A percentile compares a stretch with the other conserved stretches of the same genome.
Conservation (phyloP, 2,888 invertebrate species). For the Leptopilina syphax region DNA sequence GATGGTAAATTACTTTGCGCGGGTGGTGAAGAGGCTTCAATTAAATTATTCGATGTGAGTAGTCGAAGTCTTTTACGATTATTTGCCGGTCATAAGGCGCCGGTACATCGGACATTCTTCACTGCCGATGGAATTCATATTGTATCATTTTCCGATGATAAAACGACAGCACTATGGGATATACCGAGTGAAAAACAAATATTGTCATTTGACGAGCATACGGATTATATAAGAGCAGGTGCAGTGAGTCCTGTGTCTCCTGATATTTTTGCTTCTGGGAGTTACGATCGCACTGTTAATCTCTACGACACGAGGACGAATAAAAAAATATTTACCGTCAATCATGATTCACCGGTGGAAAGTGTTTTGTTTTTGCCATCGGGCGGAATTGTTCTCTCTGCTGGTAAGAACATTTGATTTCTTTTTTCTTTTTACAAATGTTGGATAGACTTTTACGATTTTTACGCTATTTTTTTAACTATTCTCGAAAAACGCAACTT, state of each 20-base stretch:
- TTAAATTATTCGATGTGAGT: constrained; percentile 92
- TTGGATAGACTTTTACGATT: no score
- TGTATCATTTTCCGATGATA: constrained; percentile 94
- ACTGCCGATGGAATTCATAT: constrained; percentile 87
- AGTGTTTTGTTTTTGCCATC: constrained; percentile 91
- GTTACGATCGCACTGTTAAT: constrained; percentile 92
- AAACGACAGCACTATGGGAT: constrained; percentile 92
- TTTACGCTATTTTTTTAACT: background rate
- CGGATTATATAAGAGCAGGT: constrained; percentile 91
- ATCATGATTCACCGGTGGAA: constrained; percentile 95
- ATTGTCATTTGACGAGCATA: constrained; percentile 83
- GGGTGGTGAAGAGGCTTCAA: constrained; percentile 92
- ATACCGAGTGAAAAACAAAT: constrained; percentile 89
- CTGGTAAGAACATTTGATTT: constrained; percentile 78
- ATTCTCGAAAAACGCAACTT: no score
- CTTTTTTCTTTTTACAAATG: no score
- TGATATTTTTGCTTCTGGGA: constrained; percentile 89
- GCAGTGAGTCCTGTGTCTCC: constrained; percentile 86
- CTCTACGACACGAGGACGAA: constrained; percentile 91
- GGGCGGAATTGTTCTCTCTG: constrained; percentile 93
- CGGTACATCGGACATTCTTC: constrained; percentile 91
- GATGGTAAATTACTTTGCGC: constrained; percentile 91
- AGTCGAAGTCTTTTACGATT: constrained; percentile 89
- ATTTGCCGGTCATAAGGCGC: constrained; percentile 89
- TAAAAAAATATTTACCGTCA: constrained; percentile 84